Base-by-base conservation (phyloP, 2,888 invertebrate genomes). In the Ophion obscuratus region DNA sequence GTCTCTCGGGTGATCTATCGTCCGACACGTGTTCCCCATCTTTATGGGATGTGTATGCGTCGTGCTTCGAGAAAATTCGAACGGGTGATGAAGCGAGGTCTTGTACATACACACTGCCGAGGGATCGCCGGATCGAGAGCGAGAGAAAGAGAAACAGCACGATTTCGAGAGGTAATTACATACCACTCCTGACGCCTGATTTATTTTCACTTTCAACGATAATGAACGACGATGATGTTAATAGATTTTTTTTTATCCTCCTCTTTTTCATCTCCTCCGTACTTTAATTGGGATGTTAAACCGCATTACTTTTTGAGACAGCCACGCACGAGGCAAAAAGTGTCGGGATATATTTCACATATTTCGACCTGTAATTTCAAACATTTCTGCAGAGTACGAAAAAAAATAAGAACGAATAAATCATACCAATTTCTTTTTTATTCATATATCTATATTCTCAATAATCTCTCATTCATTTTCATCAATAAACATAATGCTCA, bases 21-120 rank as follows among this genome's bases (percentile, higher is more conserved):
- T 87, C 87, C 85, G 89, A 89, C 91, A 91, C 91, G 90, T 90
- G 90, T 90, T 90, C 86, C 89, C 87, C 90, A 90, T 87, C 86
- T 87, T 86, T 83, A 77, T 80, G 78, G 80, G 83, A 67, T 73
- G 84, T 74, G 78, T 57, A n/a, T 40, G 57, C n/a, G 71, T 66
- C 40, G 64, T 67, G 82, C 83, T 80, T 80, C 76, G 79, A 80
- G 85, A 86, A 86, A 80, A 83, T 86, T 86, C 75, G 85, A 83
- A 86, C 85, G 83, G 76, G 80, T 86, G 83, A 85, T 80, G 78
- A 76, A 86, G 71, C 86, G 78, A 66, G 73, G 40, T 71, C 75
- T 66, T 40, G 62, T 59, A 20, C 20, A 31, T 53, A 53, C n/a
- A 66, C 24, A 64, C 47, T 27, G 36, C 31, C 27, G 73, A 67